Evolutionary conservation across 2,797 vertebrate species (phyloP).

Genomic region (Argya squamiceps): DNA sequence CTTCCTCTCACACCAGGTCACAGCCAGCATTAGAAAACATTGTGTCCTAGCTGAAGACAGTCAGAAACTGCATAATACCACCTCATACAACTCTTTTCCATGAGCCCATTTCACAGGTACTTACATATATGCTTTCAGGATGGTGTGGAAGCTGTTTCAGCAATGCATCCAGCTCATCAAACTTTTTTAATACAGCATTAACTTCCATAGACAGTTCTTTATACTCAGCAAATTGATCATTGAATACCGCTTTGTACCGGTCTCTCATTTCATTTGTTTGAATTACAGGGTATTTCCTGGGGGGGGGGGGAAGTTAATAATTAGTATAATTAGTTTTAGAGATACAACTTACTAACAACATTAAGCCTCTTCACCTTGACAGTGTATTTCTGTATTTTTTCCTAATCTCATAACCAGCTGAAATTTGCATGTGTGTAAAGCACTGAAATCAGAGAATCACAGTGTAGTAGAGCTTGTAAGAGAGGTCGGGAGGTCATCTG

Average conservation of each 20-base stretch:
- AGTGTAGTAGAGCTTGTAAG: neutral
- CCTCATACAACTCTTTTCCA: neutral
- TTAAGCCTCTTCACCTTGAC: neutral
- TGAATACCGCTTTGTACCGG: constrained; percentile 95
- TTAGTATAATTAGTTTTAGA: neutral
- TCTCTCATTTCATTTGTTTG: constrained; percentile 89
- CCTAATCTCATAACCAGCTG: neutral
- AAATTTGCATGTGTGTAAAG: neutral
- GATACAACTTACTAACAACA: neutral
- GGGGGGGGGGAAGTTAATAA: no score
- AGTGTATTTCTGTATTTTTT: neutral
- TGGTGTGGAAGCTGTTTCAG: constrained; percentile 85
- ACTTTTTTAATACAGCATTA: constrained; percentile 83
- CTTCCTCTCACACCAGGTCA: neutral
- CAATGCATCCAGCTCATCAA: constrained; percentile 89
- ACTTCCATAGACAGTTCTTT: constrained; percentile 92
- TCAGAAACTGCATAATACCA: neutral
- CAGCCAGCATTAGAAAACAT: neutral
- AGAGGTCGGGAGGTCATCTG: accelerated
- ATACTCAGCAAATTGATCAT: constrained; percentile 96
- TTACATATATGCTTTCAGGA: constrained; percentile 82
- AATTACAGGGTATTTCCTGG: constrained; percentile 92
- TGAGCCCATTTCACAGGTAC: neutral
- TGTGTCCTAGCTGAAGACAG: neutral
- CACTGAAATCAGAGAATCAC: neutral